Evolutionary conservation across 2,888 invertebrate species (phyloP), one percentile per base, ranked within the genome.

Genomic region (Salpingus planirostris): DNA sequence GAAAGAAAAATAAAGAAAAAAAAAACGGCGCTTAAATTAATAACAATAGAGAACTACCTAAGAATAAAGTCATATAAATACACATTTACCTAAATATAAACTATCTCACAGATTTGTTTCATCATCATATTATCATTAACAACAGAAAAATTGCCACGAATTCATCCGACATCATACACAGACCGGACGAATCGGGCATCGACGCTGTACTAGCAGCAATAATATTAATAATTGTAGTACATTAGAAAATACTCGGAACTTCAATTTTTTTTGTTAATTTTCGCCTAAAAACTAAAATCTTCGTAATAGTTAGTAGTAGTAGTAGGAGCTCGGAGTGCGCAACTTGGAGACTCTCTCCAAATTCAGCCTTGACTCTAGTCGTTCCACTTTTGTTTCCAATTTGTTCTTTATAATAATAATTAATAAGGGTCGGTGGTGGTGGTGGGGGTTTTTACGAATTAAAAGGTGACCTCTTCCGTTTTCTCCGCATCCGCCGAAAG

Each of bases 401-500:
- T 39, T 33, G 46, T 47, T 44, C 44, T 24, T 4, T 29, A 4
- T 24, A 3, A 15, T 42, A 55, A 55, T 55, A 54, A 51, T 54
- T 45, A 15, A 51, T 45, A 47, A 49, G 45, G 54, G 54, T 54
- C 55, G 35, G 18, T 18, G 5, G 5, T 18, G 8, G 5, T 18
- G 18, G 18, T 18, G 32, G 26, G 22, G 31, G 28, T 22, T 18
- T 26, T 27, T 15, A 31, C 26, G 29, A 31, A 29, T 33, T 15
- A 32, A 21, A 77, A 78, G 40, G 68, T 70, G 58, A 74, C 73
- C 62, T 87, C 86, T 57, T 77, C 83, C 27, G 82, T 77, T 45
- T 82, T 81, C 52, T 88, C 86, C 4, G 88, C 84, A 65, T 89
- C 88, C 14, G 79, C 70, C 24, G 84, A 73, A n/a, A 89, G 70